Percentiles rank a stretch among this genome's conserved stretches.
phyloP scores from a whole-genome alignment of 2,888 invertebrate genomes.

The Watsonalla binaria region DNA sequence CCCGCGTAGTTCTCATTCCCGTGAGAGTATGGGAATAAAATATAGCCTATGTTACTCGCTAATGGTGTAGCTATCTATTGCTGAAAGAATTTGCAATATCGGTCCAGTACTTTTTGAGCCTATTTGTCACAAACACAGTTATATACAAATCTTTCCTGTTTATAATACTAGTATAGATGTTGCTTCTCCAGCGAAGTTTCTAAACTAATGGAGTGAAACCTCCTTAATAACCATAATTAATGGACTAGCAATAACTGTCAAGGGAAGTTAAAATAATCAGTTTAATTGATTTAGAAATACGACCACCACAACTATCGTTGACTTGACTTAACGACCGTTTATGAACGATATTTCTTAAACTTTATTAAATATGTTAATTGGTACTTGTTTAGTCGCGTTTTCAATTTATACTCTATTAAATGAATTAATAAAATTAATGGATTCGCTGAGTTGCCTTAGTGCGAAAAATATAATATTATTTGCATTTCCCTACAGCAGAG shows the following conservation, averaged over 20 bases:
- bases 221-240: not conserved
- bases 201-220: not conserved
- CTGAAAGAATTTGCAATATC: no score
- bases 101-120: no score
- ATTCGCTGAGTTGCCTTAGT: no score
- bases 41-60: no score
- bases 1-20: no score
- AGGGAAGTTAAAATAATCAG: not conserved
- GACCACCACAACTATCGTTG: not conserved
- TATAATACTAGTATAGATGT: not conserved
- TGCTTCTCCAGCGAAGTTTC: not conserved
- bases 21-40: no score
- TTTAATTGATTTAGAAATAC: not conserved
- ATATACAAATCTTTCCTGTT: no score
- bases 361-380: not conserved
- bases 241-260: not conserved
- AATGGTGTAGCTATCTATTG: no score
- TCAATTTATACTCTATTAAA: not conserved
- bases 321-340: not conserved
- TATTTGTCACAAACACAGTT: no score
- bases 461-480: no score
- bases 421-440: no score
- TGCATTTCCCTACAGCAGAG: no score
- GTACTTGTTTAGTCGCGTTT: not conserved
- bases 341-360: not conserved